Conservation (phyloP, 2,113 vertebrate species). For the Salvelinus sp. region DNA sequence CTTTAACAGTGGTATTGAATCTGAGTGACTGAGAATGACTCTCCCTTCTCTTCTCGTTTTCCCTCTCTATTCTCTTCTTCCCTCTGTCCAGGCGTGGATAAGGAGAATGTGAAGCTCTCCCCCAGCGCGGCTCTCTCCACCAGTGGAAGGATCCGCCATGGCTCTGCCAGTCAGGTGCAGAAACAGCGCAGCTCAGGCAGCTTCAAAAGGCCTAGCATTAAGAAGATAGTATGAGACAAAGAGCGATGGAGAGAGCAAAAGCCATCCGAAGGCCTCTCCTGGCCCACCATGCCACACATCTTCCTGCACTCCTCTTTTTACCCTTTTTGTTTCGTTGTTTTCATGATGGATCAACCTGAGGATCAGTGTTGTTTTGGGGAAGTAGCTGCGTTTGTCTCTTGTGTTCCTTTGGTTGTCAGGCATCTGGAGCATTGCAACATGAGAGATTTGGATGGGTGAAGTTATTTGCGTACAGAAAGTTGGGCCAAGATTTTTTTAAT, state of each 20-base stretch:
- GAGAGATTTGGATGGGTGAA: too few species aligned
- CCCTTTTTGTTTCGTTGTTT: slow-evolving; percentile 22
- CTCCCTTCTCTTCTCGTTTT: background rate
- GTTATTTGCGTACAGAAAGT: slow-evolving; percentile 32
- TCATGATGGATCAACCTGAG: slow-evolving; percentile 59
- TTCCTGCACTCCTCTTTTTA: slow-evolving; percentile 74
- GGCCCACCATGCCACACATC: slow-evolving; percentile 43
- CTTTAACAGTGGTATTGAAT: background rate
- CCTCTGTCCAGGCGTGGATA: slow-evolving; percentile 84
- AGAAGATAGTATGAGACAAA: slow-evolving; percentile 91
- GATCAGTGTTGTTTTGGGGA: slow-evolving; percentile 68
- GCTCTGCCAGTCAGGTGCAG: slow-evolving; percentile 97
- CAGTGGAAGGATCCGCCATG: slow-evolving; percentile 90
- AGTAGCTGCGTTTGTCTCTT: slow-evolving; percentile 56
- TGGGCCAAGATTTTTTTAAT: slow-evolving; percentile 33
- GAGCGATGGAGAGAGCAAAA: slow-evolving; percentile 3
- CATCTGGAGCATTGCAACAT: too few species aligned
- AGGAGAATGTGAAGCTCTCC: slow-evolving; percentile 97
- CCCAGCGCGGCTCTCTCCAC: slow-evolving; percentile 88
- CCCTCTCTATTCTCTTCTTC: background rate
- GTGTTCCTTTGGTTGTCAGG: background rate
- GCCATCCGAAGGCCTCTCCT: background rate
- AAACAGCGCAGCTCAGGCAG: slow-evolving; percentile 97
- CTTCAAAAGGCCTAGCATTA: slow-evolving; percentile 97
- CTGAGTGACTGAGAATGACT: background rate